Conservation (phyloP, 2,888 invertebrate genomes). For the Cerastis leucographa region DNA sequence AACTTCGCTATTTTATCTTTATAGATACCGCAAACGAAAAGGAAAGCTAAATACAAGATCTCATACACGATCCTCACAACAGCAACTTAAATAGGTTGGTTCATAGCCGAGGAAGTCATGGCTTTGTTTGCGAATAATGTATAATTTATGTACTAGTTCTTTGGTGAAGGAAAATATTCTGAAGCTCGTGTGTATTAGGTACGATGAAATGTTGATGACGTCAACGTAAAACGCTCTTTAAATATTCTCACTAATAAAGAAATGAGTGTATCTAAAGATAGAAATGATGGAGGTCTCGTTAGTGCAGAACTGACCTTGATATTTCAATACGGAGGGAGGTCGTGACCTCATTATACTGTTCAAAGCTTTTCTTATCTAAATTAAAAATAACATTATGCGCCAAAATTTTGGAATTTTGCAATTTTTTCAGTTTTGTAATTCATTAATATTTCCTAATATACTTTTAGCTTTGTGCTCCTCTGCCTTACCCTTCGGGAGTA, state of each 20-base stretch:
- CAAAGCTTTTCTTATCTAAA: not conserved
- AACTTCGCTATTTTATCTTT: not conserved
- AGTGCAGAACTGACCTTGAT: slow-evolving; percentile 7
- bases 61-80: too few species aligned
- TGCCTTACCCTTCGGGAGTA: too few species aligned
- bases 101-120: not conserved
- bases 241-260: not conserved
- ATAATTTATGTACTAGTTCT: not conserved
- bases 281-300: not conserved
- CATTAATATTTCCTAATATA: not conserved
- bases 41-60: not conserved
- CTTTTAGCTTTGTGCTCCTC: not conserved
- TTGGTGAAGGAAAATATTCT: not conserved
- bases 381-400: not conserved
- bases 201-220: not conserved
- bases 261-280: not conserved
- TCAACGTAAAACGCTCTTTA: not conserved
- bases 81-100: not conserved
- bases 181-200: not conserved
- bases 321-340: not conserved
- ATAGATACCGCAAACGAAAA: not conserved
- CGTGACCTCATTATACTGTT: slow-evolving; percentile 1
- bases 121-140: slow-evolving; percentile 9
- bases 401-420: not conserved
- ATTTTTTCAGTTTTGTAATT: not conserved